Base-by-base conservation (phyloP, 2,797 vertebrate species). In the Sebastes oblongus region DNA sequence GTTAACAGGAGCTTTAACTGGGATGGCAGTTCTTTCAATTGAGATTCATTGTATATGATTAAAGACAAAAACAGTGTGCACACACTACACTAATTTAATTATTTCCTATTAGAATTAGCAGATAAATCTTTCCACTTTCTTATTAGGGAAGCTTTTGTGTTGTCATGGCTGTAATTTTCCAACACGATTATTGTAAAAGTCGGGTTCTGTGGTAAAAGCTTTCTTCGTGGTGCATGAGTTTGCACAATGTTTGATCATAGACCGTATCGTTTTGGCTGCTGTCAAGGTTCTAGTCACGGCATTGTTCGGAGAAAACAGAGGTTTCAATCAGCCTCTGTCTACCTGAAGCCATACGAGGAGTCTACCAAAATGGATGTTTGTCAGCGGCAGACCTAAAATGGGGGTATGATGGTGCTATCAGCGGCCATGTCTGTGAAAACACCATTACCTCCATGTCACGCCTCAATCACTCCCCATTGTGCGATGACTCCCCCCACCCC, bases 381-480 rank as follows among this genome's bases (percentile, higher is more conserved):
- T 93, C 88, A 85, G 90, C 80, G 16, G 82, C 90, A n/a, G 80
- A 86, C 78, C 85, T 90, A 90, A 93, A 90, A 92, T 91, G 91
- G 88, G 91, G 88, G 89, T 87, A 89, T 90, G 90, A 90, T 87
- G 84, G 88, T 25, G 89, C 89, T 94, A 93, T 92, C 89, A 88
- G 88, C 84, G 30, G 88, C 92, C 85, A 88, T 91, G 94, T 94
- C 93, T 94, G 91, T 93, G 93, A 94, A 94, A 94, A 94, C 93
- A 93, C 92, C 85, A 95, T 95, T 95, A 95, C 91, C 93, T 92
- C 82, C 86, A 75, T 88, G 94, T 96, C 94, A 95, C 87, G 93
- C 94, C 93, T 95, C 95, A 93, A 93, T 94, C 94, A 93, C 91
- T 94, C 92, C 92, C 92, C 90, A 92, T 93, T 94, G 93, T 94